Conservation (phyloP, 2,113 vertebrate species). For the Thalassarche chlororhynchos region DNA sequence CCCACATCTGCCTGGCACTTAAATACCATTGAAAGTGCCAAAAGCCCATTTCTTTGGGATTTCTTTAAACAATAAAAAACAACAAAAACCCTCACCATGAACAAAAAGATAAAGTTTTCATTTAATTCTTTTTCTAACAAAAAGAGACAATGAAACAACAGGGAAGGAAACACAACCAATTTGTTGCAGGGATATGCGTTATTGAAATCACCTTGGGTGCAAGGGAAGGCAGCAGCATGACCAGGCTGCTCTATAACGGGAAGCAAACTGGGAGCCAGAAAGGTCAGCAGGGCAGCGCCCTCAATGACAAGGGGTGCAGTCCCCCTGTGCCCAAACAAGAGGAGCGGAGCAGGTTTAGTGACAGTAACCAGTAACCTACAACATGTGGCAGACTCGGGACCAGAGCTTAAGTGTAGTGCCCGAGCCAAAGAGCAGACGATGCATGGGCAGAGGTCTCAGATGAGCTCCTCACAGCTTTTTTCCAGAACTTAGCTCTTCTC, state of each 20-base stretch:
- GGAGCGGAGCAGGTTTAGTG: fast-evolving
- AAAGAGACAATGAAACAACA: not conserved
- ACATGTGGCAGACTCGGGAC: not conserved
- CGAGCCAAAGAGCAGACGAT: not conserved
- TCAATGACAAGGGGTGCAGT: not conserved
- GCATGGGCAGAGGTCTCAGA: not conserved
- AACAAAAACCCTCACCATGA: not conserved
- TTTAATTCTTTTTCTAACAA: not conserved
- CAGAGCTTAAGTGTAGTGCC: not conserved
- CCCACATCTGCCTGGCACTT: not conserved
- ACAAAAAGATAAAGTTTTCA: not conserved
- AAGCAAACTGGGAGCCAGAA: not conserved
- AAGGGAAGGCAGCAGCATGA: not conserved
- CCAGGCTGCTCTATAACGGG: not conserved
- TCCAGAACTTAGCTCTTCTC: not conserved
- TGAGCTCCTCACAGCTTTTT: not conserved
- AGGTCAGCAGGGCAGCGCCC: not conserved
- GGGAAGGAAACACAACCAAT: not conserved
- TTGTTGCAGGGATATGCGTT: not conserved
- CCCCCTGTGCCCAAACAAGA: not conserved
- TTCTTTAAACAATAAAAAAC: not conserved
- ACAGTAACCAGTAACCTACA: not conserved
- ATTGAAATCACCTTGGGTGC: not conserved
- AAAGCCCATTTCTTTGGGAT: not conserved
- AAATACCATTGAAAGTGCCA: not conserved